Percentiles rank a stretch among this genome's conserved stretches.
Evolutionary conservation across 2,888 invertebrate genomes (phyloP).

Genomic region (Camponotus fellah): DNA sequence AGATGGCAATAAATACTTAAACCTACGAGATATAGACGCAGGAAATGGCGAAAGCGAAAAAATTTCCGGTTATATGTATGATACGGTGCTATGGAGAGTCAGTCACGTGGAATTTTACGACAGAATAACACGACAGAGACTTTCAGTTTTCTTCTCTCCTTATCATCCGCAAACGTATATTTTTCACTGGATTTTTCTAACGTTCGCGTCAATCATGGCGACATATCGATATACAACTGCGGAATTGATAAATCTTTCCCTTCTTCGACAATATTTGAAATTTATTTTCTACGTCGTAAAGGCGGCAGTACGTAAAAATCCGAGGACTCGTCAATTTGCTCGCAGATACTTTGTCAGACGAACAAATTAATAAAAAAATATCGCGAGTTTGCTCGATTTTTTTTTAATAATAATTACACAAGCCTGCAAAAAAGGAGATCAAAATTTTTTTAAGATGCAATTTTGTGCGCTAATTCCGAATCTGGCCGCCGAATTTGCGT

Average conservation of each 20-base stretch:
- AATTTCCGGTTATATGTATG: slow-evolving; percentile 18
- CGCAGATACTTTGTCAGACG: background rate
- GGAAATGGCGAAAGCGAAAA: slow-evolving; percentile 17
- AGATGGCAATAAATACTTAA: slow-evolving; percentile 50
- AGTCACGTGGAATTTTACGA: slow-evolving; percentile 37
- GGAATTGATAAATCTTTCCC: too few relatives aligned
- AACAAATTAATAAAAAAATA: background rate
- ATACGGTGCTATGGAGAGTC: slow-evolving; percentile 4
- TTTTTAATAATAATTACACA: background rate
- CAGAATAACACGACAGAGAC: slow-evolving; percentile 17
- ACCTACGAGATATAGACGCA: slow-evolving; percentile 4
- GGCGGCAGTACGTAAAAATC: background rate
- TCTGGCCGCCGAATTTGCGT: too few relatives aligned
- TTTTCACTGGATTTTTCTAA: slow-evolving; percentile 14
- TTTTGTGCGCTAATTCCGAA: too few relatives aligned
- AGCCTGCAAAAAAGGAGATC: too few relatives aligned
- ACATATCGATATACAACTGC: background rate
- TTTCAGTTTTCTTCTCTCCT: background rate
- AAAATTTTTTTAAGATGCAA: too few relatives aligned
- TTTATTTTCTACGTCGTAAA: slow-evolving; percentile 1
- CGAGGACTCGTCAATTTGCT: background rate
- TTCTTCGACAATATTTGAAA: background rate
- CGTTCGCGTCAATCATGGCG: background rate
- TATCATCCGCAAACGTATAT: background rate
- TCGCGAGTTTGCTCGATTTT: background rate